phyloP scores from a whole-genome alignment of 2,797 vertebrate genomes.

The Sarcoramphus papa region DNA sequence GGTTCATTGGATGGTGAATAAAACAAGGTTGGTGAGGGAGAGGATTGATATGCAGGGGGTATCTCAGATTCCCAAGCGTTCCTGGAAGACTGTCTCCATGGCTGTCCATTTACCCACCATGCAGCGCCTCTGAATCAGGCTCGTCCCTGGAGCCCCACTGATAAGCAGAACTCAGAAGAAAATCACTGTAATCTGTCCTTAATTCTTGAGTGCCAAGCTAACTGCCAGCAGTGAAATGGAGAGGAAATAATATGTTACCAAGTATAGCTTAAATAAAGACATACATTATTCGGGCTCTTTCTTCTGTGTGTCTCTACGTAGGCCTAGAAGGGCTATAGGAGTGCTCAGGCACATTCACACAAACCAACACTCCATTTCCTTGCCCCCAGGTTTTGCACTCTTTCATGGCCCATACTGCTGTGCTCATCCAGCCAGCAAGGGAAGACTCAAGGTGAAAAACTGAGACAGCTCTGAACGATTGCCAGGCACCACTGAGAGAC shows the following conservation, averaged over 20 bases:
- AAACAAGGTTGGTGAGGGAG: not conserved
- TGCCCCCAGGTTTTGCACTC: not conserved
- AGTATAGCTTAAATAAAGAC: conserved; percentile 56
- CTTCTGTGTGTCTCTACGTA: not conserved
- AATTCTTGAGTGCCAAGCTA: conserved; percentile 49
- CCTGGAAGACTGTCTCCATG: not conserved
- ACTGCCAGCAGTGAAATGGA: conserved; percentile 38
- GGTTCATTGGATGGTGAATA: not conserved
- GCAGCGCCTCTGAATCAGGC: not conserved
- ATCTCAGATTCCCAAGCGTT: not conserved
- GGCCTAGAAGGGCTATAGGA: not conserved
- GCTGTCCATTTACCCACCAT: not conserved
- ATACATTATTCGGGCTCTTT: not conserved
- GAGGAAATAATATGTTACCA: conserved; percentile 52
- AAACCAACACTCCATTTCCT: not conserved
- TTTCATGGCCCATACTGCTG: not conserved
- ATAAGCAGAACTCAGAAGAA: conserved; percentile 46
- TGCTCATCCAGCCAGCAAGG: not conserved
- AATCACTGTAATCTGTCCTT: conserved; percentile 63
- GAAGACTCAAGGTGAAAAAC: conserved; percentile 7
- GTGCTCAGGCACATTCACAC: not conserved
- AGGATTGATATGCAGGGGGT: not conserved
- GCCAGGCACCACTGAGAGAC: not conserved
- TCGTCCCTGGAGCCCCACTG: conserved; percentile 47
- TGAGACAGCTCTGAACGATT: not conserved